Evolutionary conservation across 2,797 vertebrate genomes (phyloP), one percentile per base, ranked within the genome.

Genomic region (Parauchenoglanis ngamensis): DNA sequence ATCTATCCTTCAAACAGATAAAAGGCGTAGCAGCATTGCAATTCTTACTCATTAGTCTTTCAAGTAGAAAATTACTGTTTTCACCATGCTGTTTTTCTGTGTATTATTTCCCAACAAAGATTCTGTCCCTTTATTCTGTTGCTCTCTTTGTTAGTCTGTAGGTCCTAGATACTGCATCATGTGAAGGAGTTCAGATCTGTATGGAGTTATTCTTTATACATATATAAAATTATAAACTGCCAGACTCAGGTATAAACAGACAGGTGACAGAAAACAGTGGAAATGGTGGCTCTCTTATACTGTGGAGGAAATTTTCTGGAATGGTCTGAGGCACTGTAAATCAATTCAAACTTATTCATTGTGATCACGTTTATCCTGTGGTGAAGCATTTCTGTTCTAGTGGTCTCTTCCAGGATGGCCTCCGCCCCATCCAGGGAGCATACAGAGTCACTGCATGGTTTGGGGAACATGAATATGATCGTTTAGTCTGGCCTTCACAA

Each of bases 1-100:
- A 75, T 79, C 40, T 31, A 23, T 67, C 49, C 63, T 81, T 86
- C 35, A 78, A 84, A 77, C 23, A 54, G 87, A 59, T 44, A 31
- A 44, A 84, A 72, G 8, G 63, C 25, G 11, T 23, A 76, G 52
- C 10, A 23, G 49, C 59, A 81, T 61, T 35, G 11, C 54, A 19
- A 81, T 84, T 86, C 65, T 72, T 40, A 54, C 78, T 68, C 68
- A 40, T 79, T 63, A 56, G 57, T 35, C 61, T 56, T 23, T 61
- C 75, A 75, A 77, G 63, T 57, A 75, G 65, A 67, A 80, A 84
- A 31, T 7, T 0, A 52, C n/a, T 28, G 73, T 40, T 87, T 88
- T 75, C 35, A 52, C 78, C n/a, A 68, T 82, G 80, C 56, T 88
- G 63, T 54, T 7, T n/a, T 70, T 35, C 35, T 46, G 17, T n/a